phyloP scores from a whole-genome alignment of 1,140 invertebrate genomes.

The Teleopsis dalmanni region DNA sequence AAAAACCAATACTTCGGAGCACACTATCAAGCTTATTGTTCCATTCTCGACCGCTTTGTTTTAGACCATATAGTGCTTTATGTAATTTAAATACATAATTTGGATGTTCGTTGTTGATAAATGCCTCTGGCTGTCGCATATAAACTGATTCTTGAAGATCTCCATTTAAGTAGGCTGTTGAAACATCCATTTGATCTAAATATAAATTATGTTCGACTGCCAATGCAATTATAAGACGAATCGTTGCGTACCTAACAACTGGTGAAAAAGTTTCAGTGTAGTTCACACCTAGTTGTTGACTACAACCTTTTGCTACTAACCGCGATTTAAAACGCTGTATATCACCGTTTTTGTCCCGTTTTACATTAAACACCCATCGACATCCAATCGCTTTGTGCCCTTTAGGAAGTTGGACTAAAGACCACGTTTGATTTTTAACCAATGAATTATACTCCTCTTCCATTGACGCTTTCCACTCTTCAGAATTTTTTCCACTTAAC shows the following conservation, averaged over 20 bases:
- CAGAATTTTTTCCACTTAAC: constrained; percentile 7
- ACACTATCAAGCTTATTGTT: constrained; percentile 22
- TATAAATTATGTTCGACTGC: constrained; percentile 8
- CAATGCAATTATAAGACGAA: constrained; percentile 21
- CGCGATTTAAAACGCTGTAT: constrained; percentile 33
- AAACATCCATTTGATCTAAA: constrained; percentile 26
- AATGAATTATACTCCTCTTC: constrained; percentile 13
- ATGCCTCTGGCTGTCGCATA: constrained; percentile 19
- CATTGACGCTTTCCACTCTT: constrained; percentile 20
- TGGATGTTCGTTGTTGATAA: not conserved
- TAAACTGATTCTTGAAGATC: constrained; percentile 35
- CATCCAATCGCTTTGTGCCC: constrained; percentile 8
- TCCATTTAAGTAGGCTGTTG: constrained; percentile 39
- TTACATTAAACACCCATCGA: constrained; percentile 21
- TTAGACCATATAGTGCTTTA: constrained; percentile 33
- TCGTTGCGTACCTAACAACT: constrained; percentile 25
- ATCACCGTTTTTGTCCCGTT: constrained; percentile 16
- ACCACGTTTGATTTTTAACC: constrained; percentile 16
- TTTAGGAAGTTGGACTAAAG: constrained; percentile 6
- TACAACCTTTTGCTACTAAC: constrained; percentile 36
- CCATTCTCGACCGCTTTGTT: constrained; percentile 32
- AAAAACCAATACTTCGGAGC: constrained; percentile 15
- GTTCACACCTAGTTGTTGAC: constrained; percentile 29
- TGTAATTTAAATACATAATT: constrained; percentile 28
- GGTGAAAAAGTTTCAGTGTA: constrained; percentile 39